Conservation (phyloP, 2,113 vertebrate species). For the Heterotis niloticus region DNA sequence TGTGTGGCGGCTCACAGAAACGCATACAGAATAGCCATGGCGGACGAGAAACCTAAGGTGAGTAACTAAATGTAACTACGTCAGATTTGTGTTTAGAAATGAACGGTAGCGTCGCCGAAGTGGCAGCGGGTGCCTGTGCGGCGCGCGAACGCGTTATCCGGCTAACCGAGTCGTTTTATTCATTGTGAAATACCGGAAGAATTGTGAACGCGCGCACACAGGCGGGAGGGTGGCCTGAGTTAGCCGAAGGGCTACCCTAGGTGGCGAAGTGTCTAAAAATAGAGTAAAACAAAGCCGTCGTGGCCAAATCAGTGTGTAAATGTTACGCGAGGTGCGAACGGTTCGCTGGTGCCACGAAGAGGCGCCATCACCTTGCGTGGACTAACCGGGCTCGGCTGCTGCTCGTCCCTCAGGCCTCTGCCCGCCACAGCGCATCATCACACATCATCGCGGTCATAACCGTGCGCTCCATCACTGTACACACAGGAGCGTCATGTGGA, state of each 20-base stretch:
- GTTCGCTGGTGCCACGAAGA: neutral
- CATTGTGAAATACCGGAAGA: constrained; percentile 65
- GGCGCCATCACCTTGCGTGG: no score
- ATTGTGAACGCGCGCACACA: constrained; percentile 64
- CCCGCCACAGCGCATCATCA: no score
- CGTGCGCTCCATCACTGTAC: no score
- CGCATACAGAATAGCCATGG: constrained; percentile 82
- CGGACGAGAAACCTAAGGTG: constrained; percentile 96
- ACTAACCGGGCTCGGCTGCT: no score
- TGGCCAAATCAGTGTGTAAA: neutral
- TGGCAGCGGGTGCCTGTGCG: neutral
- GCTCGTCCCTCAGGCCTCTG: no score
- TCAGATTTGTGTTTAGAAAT: neutral
- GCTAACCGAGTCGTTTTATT: constrained; percentile 37
- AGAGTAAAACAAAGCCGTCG: neutral
- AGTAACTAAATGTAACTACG: constrained; percentile 46
- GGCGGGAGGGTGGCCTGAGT: constrained; percentile 39
- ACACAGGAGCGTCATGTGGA: no score
- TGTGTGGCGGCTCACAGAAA: constrained; percentile 76
- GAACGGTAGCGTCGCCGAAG: neutral
- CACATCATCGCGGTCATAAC: no score
- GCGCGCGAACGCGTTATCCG: neutral
- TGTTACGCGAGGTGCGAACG: neutral
- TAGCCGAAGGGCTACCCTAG: constrained; percentile 40
- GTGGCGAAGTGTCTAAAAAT: constrained; percentile 15